Conservation (phyloP, 2,888 invertebrate species). For the Apamea monoglypha region DNA sequence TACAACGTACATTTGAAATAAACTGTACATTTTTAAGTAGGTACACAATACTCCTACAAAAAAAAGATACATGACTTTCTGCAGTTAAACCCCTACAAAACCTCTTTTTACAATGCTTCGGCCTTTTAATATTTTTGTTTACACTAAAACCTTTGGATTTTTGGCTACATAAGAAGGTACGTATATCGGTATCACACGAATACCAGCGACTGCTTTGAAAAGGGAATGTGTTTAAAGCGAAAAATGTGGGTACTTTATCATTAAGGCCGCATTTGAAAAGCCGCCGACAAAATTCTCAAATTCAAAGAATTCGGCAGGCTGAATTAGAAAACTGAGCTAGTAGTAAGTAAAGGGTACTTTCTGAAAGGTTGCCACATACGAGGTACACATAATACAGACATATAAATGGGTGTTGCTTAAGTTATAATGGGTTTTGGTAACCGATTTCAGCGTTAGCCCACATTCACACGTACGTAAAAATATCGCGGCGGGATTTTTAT, state of each 20-base stretch:
- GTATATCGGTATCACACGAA: slow-evolving; percentile 38
- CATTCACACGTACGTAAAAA: background rate
- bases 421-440: too few relatives aligned
- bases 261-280: slow-evolving; percentile 53
- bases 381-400: background rate
- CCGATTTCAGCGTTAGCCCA: background rate
- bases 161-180: slow-evolving; percentile 31
- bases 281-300: slow-evolving; percentile 47
- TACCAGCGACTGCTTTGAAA: slow-evolving; percentile 53
- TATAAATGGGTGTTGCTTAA: background rate
- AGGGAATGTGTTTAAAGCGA: slow-evolving; percentile 55
- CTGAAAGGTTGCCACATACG: background rate
- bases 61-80: background rate
- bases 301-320: slow-evolving; percentile 57
- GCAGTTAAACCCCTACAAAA: background rate
- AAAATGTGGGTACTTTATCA: slow-evolving; percentile 59
- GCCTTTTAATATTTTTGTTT: slow-evolving; percentile 22
- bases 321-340: slow-evolving; percentile 43
- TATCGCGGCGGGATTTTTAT: background rate
- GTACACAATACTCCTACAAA: background rate
- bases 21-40: background rate
- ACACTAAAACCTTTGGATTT: slow-evolving; percentile 33
- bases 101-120: background rate
- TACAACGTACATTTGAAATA: background rate
- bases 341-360: slow-evolving; percentile 13